A percentile compares a stretch with the other conserved stretches of the same genome.
Conservation (phyloP, 2,797 vertebrate genomes). For the Mormyrops attenuatus region DNA sequence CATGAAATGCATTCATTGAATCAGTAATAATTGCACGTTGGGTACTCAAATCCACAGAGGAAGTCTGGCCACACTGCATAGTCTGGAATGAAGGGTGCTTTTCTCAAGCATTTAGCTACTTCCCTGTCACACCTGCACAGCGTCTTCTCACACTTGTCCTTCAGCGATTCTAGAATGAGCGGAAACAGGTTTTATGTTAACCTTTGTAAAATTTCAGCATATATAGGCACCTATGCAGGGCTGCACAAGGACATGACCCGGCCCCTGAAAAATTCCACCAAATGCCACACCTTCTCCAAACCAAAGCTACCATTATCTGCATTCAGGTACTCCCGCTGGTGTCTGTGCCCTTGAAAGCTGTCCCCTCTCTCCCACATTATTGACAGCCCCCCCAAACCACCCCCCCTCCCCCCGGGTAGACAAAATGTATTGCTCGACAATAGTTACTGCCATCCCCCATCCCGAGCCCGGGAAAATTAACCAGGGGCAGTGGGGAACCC, state of each 20-base stretch:
- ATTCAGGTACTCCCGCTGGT: not conserved
- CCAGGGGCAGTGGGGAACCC: not conserved
- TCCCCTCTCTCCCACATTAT: not conserved
- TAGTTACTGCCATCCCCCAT: too few relatives aligned
- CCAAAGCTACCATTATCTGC: not conserved
- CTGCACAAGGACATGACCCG: not conserved
- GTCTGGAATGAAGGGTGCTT: conserved; percentile 50
- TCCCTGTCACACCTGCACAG: conserved; percentile 64
- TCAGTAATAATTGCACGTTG: conserved; percentile 48
- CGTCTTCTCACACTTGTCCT: conserved; percentile 58
- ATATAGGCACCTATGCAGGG: not conserved
- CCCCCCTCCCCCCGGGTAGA: not conserved
- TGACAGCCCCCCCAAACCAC: too few relatives aligned
- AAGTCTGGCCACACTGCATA: conserved; percentile 55
- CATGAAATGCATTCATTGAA: not conserved
- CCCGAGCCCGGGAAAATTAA: not conserved
- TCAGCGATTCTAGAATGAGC: conserved; percentile 50
- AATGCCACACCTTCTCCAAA: not conserved
- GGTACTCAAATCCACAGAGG: conserved; percentile 50
- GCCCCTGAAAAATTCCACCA: not conserved
- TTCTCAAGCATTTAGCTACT: conserved; percentile 56
- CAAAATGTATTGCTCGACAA: not conserved
- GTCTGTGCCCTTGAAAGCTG: not conserved
- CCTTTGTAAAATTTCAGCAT: not conserved
- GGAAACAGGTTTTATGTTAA: not conserved